phyloP scores from a whole-genome alignment of 2,797 vertebrate genomes.

The Poecilia picta region DNA sequence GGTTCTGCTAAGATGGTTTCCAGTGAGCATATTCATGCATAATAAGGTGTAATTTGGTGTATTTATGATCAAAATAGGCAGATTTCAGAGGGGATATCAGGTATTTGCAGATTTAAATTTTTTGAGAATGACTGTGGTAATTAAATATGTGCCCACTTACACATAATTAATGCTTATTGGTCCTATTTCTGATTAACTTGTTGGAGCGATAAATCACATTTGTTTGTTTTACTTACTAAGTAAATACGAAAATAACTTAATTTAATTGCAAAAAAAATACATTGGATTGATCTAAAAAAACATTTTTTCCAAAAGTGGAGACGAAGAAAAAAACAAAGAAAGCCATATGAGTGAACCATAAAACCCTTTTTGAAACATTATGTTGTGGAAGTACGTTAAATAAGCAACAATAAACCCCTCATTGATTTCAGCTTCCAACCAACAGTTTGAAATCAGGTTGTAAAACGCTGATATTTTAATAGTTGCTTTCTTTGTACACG shows the following conservation, averaged over 20 bases:
- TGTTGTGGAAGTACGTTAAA: constrained; percentile 12
- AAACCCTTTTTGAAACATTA: constrained; percentile 30
- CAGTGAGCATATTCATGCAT: too few species aligned
- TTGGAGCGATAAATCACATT: not conserved
- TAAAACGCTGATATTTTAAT: constrained; percentile 46
- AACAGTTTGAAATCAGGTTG: constrained; percentile 33
- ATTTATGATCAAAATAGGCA: too few species aligned
- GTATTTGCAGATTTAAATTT: too few species aligned
- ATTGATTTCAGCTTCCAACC: constrained; percentile 40
- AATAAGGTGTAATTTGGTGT: too few species aligned
- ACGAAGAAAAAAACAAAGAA: not conserved
- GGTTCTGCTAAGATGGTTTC: too few species aligned
- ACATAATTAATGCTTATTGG: not conserved
- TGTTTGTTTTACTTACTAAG: not conserved
- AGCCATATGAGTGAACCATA: constrained; percentile 6
- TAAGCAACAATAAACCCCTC: constrained; percentile 22
- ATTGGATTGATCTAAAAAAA: not conserved
- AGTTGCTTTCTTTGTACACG: constrained; percentile 49
- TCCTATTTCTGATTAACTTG: not conserved
- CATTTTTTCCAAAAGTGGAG: constrained; percentile 3
- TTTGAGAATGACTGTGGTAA: too few species aligned
- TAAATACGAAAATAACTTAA: not conserved
- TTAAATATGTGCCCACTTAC: not conserved
- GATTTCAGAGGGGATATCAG: too few species aligned
- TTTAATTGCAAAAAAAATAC: not conserved